Percentiles rank a stretch among this genome's conserved stretches.
Evolutionary conservation across 2,797 vertebrate genomes (phyloP).

Genomic region (Platyrinchus mystaceus): DNA sequence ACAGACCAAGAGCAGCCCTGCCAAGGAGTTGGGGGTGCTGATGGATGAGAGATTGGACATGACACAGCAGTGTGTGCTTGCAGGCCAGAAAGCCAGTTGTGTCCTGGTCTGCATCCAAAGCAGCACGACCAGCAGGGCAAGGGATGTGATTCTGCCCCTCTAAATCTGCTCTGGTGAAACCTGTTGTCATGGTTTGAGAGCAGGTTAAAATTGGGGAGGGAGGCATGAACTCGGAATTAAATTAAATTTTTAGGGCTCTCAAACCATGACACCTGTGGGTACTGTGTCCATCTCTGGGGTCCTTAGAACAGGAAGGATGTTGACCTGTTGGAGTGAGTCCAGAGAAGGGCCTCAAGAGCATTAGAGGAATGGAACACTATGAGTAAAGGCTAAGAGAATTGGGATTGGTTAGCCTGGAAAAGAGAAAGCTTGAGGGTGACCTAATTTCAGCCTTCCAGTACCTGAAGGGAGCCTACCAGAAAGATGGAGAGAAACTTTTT

Average conservation of each 20-base stretch:
- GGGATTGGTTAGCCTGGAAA: not conserved
- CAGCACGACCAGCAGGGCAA: not conserved
- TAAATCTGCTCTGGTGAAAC: not conserved
- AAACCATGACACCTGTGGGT: no score
- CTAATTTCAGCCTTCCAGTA: not conserved
- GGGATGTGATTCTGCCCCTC: not conserved
- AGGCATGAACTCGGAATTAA: no score
- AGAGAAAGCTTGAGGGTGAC: not conserved
- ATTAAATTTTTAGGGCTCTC: no score
- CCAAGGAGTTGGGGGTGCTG: fast-evolving
- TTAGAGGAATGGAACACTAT: not conserved
- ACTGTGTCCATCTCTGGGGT: not conserved
- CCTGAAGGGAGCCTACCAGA: not conserved
- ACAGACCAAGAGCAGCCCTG: not conserved
- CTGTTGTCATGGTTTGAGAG: no score
- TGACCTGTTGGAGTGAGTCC: not conserved
- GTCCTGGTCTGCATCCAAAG: not conserved
- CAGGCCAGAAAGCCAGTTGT: not conserved
- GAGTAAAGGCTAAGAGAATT: not conserved
- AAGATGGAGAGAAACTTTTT: not conserved
- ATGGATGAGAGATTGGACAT: not conserved
- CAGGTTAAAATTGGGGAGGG: no score
- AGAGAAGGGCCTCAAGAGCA: not conserved
- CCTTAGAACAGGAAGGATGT: not conserved
- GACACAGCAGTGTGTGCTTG: not conserved